Percentiles rank a stretch among this genome's conserved stretches.
These are phyloP conservation scores for Lates calcarifer DNA, from an alignment of 2,113 vertebrate species.

Conservation along the genomic window DNA sequence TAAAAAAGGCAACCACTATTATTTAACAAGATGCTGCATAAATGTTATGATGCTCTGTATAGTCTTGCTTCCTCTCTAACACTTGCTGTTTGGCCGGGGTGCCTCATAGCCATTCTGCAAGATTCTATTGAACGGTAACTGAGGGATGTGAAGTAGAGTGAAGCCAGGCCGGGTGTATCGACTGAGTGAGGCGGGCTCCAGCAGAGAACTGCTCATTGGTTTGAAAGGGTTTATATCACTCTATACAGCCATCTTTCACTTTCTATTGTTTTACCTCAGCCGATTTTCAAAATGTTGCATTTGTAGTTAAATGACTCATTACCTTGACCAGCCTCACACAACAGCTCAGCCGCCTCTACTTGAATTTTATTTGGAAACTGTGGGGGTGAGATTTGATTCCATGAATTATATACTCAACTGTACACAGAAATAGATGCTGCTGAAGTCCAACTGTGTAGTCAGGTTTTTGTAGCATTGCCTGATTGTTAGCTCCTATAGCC, in stretches of 20 bases:
- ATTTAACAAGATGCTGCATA: neutral
- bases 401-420: neutral
- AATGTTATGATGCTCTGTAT: neutral
- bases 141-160: neutral
- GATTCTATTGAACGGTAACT: neutral
- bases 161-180: neutral
- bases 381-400: neutral
- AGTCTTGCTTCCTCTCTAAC: neutral
- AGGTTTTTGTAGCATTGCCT: neutral
- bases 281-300: neutral
- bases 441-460: too few species aligned
- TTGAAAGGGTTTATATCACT: neutral
- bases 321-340: neutral
- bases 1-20: neutral
- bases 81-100: fast-evolving
- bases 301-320: neutral
- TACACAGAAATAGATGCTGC: neutral
- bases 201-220: neutral
- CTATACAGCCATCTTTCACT: neutral
- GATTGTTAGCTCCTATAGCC: neutral
- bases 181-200: neutral
- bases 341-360: neutral
- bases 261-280: neutral
- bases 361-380: neutral
- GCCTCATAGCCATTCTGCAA: neutral